Conservation (phyloP, 2,888 invertebrate genomes). For the Linnaemya vulpina region DNA sequence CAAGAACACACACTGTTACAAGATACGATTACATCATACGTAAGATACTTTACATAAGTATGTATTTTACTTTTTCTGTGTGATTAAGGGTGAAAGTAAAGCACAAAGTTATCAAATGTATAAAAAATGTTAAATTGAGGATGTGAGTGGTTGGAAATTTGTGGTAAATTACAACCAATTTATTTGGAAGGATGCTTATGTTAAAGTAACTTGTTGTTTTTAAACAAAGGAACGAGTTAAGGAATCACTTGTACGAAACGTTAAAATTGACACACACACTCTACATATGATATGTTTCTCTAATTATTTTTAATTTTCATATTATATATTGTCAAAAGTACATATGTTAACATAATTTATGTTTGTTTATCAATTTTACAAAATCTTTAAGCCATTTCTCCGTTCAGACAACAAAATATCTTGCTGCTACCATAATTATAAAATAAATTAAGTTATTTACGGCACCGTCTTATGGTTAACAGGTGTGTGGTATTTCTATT, state of each 20-base stretch:
- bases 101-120: constrained; percentile 66
- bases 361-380: not conserved
- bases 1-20: constrained; percentile 7
- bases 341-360: constrained; percentile 70
- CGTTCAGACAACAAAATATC: constrained; percentile 23
- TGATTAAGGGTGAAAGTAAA: constrained; percentile 65
- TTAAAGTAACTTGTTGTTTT: constrained; percentile 43
- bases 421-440: not conserved
- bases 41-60: not conserved
- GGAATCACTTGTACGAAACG: constrained; percentile 27
- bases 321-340: constrained; percentile 65
- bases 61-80: constrained; percentile 22
- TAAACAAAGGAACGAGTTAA: constrained; percentile 14
- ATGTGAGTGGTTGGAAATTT: constrained; percentile 63
- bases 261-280: not conserved
- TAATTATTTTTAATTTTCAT: constrained; percentile 66
- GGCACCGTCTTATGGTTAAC: not conserved
- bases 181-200: constrained; percentile 42
- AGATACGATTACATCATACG: not conserved
- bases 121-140: constrained; percentile 61
- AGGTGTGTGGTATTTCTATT: constrained; percentile 5
- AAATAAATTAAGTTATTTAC: constrained; percentile 65
- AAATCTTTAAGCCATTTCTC: constrained; percentile 14
- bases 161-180: constrained; percentile 61
- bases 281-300: constrained; percentile 38